Percentiles rank a stretch among this genome's conserved stretches.
These are phyloP conservation scores for Cerastoderma edule DNA, from an alignment of 2,888 invertebrate species.

Conservation along the genomic window DNA sequence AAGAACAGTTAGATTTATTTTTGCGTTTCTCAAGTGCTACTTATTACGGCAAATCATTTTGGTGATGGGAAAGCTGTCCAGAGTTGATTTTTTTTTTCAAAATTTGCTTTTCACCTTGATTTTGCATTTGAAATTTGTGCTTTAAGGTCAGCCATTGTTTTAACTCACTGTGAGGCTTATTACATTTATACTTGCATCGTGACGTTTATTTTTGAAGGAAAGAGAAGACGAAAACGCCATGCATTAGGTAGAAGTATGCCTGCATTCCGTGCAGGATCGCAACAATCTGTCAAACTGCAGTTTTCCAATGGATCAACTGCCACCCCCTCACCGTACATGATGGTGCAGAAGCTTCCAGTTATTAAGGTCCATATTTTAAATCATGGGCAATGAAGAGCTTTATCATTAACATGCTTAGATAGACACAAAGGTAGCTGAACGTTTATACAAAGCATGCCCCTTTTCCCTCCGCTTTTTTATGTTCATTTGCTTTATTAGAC, in stretches of 20 bases:
- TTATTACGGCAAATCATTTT: too few species aligned
- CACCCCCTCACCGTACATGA: slow-evolving; percentile 65
- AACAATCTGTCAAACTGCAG: slow-evolving; percentile 65
- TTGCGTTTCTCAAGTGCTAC: too few species aligned
- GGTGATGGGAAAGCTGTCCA: too few species aligned
- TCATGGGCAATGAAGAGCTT: slow-evolving; percentile 59
- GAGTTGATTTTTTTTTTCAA: too few species aligned
- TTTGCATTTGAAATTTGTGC: too few species aligned
- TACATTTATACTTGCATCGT: slow-evolving; percentile 7
- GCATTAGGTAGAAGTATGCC: slow-evolving; percentile 51
- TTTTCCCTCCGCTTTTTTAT: neutral
- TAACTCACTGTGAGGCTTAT: neutral
- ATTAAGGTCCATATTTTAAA: slow-evolving; percentile 76
- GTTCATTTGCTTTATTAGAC: neutral
- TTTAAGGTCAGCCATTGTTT: too few species aligned
- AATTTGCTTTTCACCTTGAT: too few species aligned
- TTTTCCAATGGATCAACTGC: slow-evolving; percentile 66
- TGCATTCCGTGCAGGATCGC: slow-evolving; percentile 39
- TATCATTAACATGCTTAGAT: slow-evolving; percentile 40
- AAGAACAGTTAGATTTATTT: too few species aligned
- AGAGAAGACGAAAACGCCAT: slow-evolving; percentile 64
- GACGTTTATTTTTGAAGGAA: slow-evolving; percentile 62
- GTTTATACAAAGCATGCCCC: slow-evolving; percentile 62
- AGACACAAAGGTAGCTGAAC: slow-evolving; percentile 46
- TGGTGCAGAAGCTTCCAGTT: slow-evolving; percentile 73